Conservation (phyloP, 2,888 invertebrate species). For the Ceriagrion tenellum region DNA sequence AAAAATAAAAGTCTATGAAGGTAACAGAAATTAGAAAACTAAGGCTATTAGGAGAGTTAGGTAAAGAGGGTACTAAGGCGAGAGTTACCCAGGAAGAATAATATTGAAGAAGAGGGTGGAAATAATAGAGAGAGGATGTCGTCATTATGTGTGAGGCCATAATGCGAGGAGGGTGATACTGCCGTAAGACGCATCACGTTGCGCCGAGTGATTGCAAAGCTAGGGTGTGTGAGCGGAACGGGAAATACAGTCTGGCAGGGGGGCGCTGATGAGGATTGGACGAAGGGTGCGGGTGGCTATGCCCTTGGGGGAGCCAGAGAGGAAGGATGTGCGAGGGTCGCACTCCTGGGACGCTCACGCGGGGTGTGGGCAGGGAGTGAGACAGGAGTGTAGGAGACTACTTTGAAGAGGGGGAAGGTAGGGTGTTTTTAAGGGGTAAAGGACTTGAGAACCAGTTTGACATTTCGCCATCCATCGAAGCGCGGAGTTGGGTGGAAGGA, state of each 20-base stretch:
- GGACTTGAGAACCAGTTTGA: slow-evolving; percentile 26
- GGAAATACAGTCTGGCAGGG: background rate
- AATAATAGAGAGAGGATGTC: background rate
- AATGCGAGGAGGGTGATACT: background rate
- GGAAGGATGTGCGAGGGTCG: background rate
- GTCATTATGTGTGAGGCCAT: background rate
- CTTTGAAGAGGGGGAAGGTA: background rate
- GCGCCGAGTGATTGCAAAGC: slow-evolving; percentile 35
- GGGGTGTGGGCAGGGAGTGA: background rate
- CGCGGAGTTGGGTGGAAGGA: background rate
- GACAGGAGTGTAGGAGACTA: background rate
- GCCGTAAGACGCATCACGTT: slow-evolving; percentile 4
- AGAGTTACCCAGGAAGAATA: background rate
- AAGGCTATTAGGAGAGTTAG: background rate
- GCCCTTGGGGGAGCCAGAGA: background rate
- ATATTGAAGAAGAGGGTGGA: background rate
- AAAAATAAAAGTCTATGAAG: background rate
- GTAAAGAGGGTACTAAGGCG: background rate
- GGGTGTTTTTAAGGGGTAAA: background rate
- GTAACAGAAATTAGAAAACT: background rate
- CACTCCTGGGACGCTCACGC: background rate
- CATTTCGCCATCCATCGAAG: slow-evolving; percentile 13
- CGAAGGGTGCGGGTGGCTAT: background rate
- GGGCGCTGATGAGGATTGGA: background rate
- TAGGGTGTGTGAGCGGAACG: background rate